Conservation (phyloP, 2,888 invertebrate genomes). For the Helleia helle region DNA sequence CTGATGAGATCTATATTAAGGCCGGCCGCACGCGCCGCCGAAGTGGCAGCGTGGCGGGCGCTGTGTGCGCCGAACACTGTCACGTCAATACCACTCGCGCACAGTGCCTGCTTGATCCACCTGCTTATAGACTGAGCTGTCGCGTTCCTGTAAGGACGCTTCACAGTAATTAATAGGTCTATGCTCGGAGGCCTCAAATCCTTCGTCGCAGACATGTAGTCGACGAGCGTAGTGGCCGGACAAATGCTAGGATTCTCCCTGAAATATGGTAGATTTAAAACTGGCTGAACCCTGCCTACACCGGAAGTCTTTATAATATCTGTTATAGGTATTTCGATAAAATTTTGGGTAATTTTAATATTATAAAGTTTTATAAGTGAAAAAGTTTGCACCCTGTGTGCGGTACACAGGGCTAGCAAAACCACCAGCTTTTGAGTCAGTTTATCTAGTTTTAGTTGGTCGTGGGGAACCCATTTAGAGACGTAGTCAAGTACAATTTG, state of each 20-base stretch:
- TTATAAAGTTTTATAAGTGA: not conserved
- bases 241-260: not conserved
- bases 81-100: not conserved
- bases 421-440: conserved; percentile 10
- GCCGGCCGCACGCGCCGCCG: not conserved
- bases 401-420: not conserved
- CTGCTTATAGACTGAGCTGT: conserved; percentile 1
- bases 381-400: not conserved
- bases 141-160: not conserved
- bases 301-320: not conserved
- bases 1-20: not conserved
- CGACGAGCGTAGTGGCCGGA: not conserved
- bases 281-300: not conserved
- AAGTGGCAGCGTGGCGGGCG: not conserved
- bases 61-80: not conserved
- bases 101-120: not conserved
- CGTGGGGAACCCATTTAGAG: conserved; percentile 6
- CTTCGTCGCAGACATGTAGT: not conserved
- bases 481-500: not conserved
- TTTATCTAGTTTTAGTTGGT: conserved; percentile 6
- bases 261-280: not conserved
- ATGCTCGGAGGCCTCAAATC: not conserved
- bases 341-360: not conserved
- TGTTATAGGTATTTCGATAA: not conserved
- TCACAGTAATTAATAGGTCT: not conserved